Base-by-base conservation (phyloP, 2,113 vertebrate species). In the Bostrychus sinensis region DNA sequence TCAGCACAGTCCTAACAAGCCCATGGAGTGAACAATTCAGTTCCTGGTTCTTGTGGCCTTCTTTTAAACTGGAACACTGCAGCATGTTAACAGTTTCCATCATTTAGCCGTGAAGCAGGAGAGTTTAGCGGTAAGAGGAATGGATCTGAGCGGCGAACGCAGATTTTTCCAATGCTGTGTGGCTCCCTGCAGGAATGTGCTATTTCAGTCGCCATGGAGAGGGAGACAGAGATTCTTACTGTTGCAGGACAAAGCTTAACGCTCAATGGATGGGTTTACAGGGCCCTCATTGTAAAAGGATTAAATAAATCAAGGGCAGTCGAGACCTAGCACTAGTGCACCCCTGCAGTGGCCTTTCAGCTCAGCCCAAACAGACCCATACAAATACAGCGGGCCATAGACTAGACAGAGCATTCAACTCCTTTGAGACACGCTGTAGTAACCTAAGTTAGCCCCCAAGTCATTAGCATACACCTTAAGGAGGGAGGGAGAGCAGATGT, bases 251-350 rank as follows among this genome's bases (percentile, higher is more conserved):
- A 91, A 90, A 88, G 84, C 77, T 77, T 70, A 72, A 38, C 9
- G 73, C 78, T 85, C 83, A 84, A 65, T 88, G 70, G 86, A 90
- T 81, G 70, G 84, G 83, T 89, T 89, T 89, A 84, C 77, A 85
- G 77, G 78, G 68, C 69, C 61, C 65, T 60, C 80, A 85, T 83
- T 87, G 88, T 89, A 75, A 85, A 81, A 73, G 84, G 80, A 82
- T 84, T 84, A 82, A 87, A 91, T 91, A 91, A 90, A 91, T 89
- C 87, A 90, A 76, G 79, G 72, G 81, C 14, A 41, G 72, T 73
- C 17, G 55, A 75, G 84, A 83, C 67, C 80, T 46, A 71, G 83
- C 73, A 62, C 59, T 58, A 61, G 39, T 14, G 72, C 57, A 61
- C 63, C 76, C 48, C 72, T 28, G 53, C 72, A 28, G 63, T 12